Evolutionary conservation across 2,797 vertebrate genomes (phyloP), one percentile per base, ranked within the genome.

Genomic region (Fistularia tabacaria): DNA sequence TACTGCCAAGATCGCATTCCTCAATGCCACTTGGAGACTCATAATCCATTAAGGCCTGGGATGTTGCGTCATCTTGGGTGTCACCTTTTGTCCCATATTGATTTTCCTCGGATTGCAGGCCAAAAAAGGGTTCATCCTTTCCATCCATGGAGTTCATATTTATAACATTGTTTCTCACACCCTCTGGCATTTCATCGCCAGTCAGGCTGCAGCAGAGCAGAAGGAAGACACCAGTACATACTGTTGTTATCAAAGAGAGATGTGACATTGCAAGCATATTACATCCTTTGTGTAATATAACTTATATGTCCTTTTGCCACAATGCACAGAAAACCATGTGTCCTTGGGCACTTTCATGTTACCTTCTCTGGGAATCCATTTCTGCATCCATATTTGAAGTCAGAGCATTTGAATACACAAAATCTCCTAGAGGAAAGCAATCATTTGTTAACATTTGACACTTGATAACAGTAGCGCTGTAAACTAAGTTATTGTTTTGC

Each of bases 301-400:
- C 10, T 6, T 36, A 36, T 12, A 36, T 47, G 25, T 25, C 25
- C 25, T 25, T 25, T 25, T 25, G 25, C 25, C 25, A 25, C 25
- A 25, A 25, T 25, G 25, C 5, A 25, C 25, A 25, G 2, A 25
- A 25, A 25, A 25, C 25, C 25, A 25, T 25, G 5, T 25, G 2
- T 25, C 25, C 25, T 25, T 25, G 25, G 25, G 5, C 25, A 5
- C 3, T 37, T 46, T 46, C 14, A 7, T 36, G 64, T 74, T 69
- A 89, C 87, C 85, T 82, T 59, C 0, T 69, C 46, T 83, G 80
- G 59, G 77, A 74, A 56, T 87, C 75, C 84, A 84, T 84, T 5
- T 6, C 46, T 61, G 69, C 64, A 14, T 84, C 82, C 73, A 77
- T 72, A 9, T 66, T 64, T 65, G 14, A 45, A 49, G 12, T 83